Conservation (phyloP, 2,888 invertebrate species). For the Palloptera scutellata region DNA sequence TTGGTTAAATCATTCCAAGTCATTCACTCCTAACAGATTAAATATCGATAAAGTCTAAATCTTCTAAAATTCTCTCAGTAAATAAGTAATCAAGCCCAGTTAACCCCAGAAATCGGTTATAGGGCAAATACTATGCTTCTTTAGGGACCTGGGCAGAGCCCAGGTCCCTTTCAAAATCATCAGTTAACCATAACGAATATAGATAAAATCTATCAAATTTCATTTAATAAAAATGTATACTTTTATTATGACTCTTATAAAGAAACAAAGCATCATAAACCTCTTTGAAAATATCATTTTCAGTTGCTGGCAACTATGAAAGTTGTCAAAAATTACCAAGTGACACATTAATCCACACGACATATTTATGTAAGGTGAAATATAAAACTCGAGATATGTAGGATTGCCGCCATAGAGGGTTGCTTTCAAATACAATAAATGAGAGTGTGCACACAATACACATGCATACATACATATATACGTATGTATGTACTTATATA, state of each 20-base stretch:
- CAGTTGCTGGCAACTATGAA: slow-evolving; percentile 1
- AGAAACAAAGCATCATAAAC: slow-evolving; percentile 11
- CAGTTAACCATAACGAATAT: too few relatives aligned
- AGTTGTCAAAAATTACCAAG: slow-evolving; percentile 56
- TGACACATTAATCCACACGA: slow-evolving; percentile 57
- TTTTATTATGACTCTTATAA: background rate
- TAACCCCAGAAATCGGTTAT: too few relatives aligned
- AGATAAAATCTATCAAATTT: too few relatives aligned
- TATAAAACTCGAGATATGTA: slow-evolving; percentile 49
- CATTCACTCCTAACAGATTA: too few relatives aligned
- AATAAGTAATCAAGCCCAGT: too few relatives aligned
- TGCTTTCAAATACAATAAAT: background rate
- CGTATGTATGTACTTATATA: background rate
- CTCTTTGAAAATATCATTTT: background rate
- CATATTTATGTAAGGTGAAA: slow-evolving; percentile 56
- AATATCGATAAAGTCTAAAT: too few relatives aligned
- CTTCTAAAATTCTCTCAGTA: too few relatives aligned
- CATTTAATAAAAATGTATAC: too few relatives aligned
- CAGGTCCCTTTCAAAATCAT: too few relatives aligned
- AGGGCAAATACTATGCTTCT: too few relatives aligned
- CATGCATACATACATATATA: background rate
- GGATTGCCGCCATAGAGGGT: background rate
- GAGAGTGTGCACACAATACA: background rate
- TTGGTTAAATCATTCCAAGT: too few relatives aligned
- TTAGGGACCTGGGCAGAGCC: too few relatives aligned